phyloP scores from a whole-genome alignment of 1,140 invertebrate species.

The Frieseomelitta varia region DNA sequence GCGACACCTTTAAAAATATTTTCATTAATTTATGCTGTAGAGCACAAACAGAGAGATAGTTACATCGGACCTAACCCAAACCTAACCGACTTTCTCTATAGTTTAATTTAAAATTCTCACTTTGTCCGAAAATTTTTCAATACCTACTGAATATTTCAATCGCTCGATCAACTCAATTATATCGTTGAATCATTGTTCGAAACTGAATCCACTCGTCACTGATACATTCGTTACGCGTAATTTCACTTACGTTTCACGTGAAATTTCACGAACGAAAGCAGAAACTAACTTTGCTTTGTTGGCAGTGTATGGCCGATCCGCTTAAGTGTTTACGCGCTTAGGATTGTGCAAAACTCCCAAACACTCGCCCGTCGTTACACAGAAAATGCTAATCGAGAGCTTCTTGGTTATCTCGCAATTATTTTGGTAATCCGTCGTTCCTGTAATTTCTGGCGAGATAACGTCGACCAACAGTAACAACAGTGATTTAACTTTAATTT shows the following conservation, averaged over 20 bases:
- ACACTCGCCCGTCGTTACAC: background rate
- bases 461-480: background rate
- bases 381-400: constrained; percentile 49
- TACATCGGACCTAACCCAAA: too few species aligned
- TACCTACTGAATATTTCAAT: too few species aligned
- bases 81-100: background rate
- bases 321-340: background rate
- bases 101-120: background rate
- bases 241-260: constrained; percentile 4
- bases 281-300: constrained; percentile 7
- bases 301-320: background rate
- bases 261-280: background rate
- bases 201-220: too few species aligned
- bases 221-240: background rate
- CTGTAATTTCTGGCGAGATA: constrained; percentile 21
- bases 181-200: too few species aligned
- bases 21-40: background rate
- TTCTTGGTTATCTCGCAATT: constrained; percentile 28
- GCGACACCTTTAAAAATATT: background rate
- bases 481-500: constrained; percentile 17
- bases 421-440: background rate
- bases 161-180: background rate
- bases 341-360: background rate
- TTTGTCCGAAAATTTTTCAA: background rate
- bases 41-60: background rate